These are phyloP conservation scores for Anguilla marmorata DNA, from an alignment of 2,797 vertebrate genomes.

Conservation along the genomic window DNA sequence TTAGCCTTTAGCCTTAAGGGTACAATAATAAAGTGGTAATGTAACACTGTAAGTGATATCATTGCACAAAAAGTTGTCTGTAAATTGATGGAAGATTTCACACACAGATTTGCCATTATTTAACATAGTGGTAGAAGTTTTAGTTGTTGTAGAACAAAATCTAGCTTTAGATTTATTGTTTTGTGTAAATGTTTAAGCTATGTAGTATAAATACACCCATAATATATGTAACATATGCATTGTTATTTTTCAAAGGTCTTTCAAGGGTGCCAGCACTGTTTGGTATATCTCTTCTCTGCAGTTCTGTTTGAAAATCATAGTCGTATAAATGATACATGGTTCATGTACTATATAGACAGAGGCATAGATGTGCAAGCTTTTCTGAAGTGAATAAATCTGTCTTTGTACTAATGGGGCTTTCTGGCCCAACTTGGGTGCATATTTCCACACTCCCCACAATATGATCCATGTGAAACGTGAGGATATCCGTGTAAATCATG, in stretches of 20 bases:
- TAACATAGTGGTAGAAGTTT: neutral
- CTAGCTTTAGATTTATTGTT: neutral
- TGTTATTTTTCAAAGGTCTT: slow-evolving; percentile 64
- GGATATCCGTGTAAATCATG: neutral
- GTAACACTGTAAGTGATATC: slow-evolving; percentile 9
- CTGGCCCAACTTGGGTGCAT: neutral
- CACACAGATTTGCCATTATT: neutral
- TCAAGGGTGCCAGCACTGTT: slow-evolving; percentile 65
- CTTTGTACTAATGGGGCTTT: neutral
- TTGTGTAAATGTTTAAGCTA: neutral
- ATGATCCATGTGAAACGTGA: neutral
- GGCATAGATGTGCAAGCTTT: neutral
- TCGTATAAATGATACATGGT: neutral
- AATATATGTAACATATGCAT: slow-evolving; percentile 45
- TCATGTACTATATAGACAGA: neutral
- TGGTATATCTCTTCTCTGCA: slow-evolving; percentile 58
- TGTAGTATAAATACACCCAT: neutral
- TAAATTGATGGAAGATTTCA: neutral
- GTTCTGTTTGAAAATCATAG: neutral
- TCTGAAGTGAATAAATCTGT: neutral
- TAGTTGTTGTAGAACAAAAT: neutral
- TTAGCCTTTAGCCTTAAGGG: slow-evolving; percentile 48
- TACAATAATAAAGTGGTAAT: neutral
- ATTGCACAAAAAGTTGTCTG: neutral
- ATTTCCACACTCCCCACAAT: neutral